A percentile compares a stretch with the other conserved stretches of the same genome.
These are phyloP conservation scores for Temnothorax nylanderi DNA, from an alignment of 1,140 invertebrate genomes.

Conservation along the genomic window DNA sequence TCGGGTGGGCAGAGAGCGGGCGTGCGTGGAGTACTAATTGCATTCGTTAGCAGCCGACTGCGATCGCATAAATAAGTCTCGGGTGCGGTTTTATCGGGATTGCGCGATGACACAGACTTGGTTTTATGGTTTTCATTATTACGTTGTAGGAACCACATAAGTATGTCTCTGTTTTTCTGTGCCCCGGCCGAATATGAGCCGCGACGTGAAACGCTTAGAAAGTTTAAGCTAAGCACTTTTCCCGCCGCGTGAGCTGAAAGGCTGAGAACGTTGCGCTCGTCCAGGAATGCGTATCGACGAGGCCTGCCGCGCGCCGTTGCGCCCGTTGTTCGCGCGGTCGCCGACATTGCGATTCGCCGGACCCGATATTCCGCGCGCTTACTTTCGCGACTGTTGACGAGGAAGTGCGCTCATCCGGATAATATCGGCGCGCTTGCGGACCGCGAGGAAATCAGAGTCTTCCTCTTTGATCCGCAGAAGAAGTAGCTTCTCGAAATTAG, in stretches of 20 bases:
- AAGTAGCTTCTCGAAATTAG: background rate
- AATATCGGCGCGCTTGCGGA: background rate
- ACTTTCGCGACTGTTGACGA: slow-evolving; percentile 40
- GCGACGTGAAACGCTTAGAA: slow-evolving; percentile 80
- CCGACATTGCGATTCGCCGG: slow-evolving; percentile 7
- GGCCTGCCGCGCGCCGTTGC: background rate
- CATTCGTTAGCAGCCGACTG: slow-evolving; percentile 28
- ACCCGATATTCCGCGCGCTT: background rate
- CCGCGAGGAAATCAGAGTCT: background rate
- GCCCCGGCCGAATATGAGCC: slow-evolving; percentile 49
- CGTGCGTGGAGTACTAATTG: slow-evolving; percentile 40
- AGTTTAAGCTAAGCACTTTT: slow-evolving; percentile 80
- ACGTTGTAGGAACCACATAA: background rate
- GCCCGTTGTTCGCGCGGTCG: background rate
- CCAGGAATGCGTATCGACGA: slow-evolving; percentile 52
- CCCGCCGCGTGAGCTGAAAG: slow-evolving; percentile 58
- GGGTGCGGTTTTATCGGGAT: slow-evolving; percentile 17
- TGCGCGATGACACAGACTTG: background rate
- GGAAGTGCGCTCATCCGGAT: slow-evolving; percentile 33
- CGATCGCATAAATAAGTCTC: slow-evolving; percentile 33
- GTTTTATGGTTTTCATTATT: slow-evolving; percentile 16
- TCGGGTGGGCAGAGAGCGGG: slow-evolving; percentile 12
- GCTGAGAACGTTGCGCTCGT: slow-evolving; percentile 50
- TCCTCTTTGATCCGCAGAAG: background rate
- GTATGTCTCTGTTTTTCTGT: background rate